phyloP scores from a whole-genome alignment of 2,888 invertebrate genomes.

The Cinara cedri region DNA sequence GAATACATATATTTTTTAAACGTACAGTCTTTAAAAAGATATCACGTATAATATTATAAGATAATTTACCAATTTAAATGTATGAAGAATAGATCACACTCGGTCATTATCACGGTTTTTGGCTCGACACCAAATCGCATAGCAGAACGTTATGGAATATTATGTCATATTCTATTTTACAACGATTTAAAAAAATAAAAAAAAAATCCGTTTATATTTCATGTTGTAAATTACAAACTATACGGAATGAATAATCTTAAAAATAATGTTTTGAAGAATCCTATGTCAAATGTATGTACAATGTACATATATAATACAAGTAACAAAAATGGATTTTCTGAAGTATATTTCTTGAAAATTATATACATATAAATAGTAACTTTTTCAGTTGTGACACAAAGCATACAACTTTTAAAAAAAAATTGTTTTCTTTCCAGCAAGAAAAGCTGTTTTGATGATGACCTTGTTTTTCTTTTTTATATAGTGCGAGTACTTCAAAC shows the following conservation, averaged over 20 bases:
- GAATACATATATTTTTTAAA: not conserved
- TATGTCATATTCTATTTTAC: too few relatives aligned
- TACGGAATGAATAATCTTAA: too few relatives aligned
- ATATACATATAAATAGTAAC: constrained; percentile 24
- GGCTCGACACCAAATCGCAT: too few relatives aligned
- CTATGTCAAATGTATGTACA: too few relatives aligned
- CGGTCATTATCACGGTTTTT: too few relatives aligned
- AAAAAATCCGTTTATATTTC: too few relatives aligned
- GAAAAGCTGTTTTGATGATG: constrained; percentile 20
- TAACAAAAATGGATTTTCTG: not conserved
- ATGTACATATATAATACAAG: too few relatives aligned
- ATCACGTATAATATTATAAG: too few relatives aligned
- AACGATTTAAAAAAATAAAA: too few relatives aligned
- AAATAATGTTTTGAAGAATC: too few relatives aligned
- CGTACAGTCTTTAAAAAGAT: not conserved
- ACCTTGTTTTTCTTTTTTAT: constrained; percentile 29
- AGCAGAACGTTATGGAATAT: too few relatives aligned
- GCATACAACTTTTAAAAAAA: constrained; percentile 11
- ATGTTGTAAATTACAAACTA: too few relatives aligned
- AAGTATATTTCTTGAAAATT: not conserved
- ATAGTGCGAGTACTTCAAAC: not conserved
- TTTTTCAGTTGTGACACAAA: not conserved
- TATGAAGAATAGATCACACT: not conserved
- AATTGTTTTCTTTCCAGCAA: constrained; percentile 4
- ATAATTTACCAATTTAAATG: not conserved